These are phyloP conservation scores for Drosophila merina DNA, from an alignment of 2,888 invertebrate species.

Conservation along the genomic window DNA sequence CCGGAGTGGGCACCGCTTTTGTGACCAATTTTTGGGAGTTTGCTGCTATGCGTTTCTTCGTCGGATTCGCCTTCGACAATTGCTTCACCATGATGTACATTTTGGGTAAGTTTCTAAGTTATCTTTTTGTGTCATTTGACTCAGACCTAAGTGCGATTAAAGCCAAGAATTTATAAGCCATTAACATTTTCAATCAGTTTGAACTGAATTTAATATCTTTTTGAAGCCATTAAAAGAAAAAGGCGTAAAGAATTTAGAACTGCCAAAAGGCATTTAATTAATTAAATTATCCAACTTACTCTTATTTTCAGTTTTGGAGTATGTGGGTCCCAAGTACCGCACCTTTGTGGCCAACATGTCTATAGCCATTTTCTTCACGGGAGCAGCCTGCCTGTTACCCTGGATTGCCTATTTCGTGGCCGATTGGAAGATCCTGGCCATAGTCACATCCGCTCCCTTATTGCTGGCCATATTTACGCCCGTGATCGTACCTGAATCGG, in stretches of 20 bases:
- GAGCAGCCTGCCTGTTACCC: constrained; percentile 91
- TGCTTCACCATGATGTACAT: constrained; percentile 97
- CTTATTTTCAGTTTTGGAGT: constrained; percentile 89
- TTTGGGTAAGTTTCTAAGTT: constrained; percentile 87
- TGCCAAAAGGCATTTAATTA: not conserved
- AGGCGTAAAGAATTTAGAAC: not conserved
- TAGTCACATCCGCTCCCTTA: constrained; percentile 92
- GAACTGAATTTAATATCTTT: not conserved
- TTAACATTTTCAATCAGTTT: constrained; percentile 1
- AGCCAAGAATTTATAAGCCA: not conserved
- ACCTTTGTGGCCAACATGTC: constrained; percentile 96
- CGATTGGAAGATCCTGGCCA: constrained; percentile 91
- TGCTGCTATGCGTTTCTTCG: constrained; percentile 91
- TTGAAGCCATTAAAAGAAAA: not conserved
- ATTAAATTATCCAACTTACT: not conserved
- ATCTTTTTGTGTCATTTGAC: not conserved
- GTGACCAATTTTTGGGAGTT: constrained; percentile 90
- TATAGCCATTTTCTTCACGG: constrained; percentile 93
- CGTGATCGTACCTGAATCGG: constrained; percentile 92
- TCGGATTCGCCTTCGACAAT: constrained; percentile 95
- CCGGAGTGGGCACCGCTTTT: constrained; percentile 90
- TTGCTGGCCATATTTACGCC: constrained; percentile 89
- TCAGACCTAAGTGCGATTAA: not conserved
- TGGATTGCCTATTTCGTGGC: constrained; percentile 93
- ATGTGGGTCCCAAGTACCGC: constrained; percentile 95